These are phyloP conservation scores for Tetramorium simillimum DNA, from an alignment of 1,140 invertebrate genomes.

Conservation along the genomic window DNA sequence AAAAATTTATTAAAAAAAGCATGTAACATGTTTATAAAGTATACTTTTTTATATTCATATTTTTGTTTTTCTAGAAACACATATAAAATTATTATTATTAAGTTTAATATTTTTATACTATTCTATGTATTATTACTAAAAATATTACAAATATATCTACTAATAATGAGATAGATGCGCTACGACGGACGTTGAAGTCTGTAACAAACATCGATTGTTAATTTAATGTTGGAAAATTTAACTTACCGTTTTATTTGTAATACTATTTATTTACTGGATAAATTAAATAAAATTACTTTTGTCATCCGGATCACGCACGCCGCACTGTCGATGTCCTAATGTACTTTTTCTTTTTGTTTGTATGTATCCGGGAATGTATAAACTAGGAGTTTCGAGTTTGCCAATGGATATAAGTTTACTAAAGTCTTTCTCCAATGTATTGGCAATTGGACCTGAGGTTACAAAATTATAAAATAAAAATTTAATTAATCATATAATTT, in stretches of 20 bases:
- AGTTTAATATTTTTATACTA: not conserved
- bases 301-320: constrained; percentile 90
- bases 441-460: constrained; percentile 89
- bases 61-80: not conserved
- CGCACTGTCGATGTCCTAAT: constrained; percentile 90
- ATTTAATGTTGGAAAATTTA: not conserved
- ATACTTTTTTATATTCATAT: not conserved
- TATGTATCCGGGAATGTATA: constrained; percentile 92
- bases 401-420: constrained; percentile 90
- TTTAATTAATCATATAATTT: constrained; percentile 13
- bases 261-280: not conserved
- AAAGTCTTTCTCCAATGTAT: constrained; percentile 92
- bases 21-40: not conserved
- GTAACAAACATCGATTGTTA: constrained; percentile 27
- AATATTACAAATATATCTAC: not conserved
- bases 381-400: constrained; percentile 89
- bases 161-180: not conserved
- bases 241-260: not conserved
- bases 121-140: not conserved
- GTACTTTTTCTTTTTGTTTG: constrained; percentile 90
- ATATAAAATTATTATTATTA: not conserved
- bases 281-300: constrained; percentile 81
- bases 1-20: too few species aligned
- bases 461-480: constrained; percentile 43
- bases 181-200: constrained; percentile 3